phyloP scores from a whole-genome alignment of 2,888 invertebrate genomes.

The Muscina levida region DNA sequence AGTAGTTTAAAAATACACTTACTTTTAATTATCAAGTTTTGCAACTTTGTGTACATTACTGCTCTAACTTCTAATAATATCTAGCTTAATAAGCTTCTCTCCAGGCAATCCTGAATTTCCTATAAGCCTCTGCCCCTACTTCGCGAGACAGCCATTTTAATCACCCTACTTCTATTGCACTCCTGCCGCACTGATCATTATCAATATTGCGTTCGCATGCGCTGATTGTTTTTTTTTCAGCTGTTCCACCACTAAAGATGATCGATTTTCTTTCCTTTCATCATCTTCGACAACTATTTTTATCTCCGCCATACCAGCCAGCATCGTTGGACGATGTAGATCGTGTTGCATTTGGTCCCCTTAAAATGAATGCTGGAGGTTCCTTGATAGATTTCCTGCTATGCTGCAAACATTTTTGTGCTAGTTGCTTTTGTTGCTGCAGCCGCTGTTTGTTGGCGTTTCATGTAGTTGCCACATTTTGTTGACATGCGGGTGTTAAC shows the following conservation, averaged over 20 bases:
- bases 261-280: conserved; percentile 48
- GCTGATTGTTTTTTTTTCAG: background rate
- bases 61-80: too few species aligned
- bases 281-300: conserved; percentile 47
- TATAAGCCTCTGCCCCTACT: too few species aligned
- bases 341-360: conserved; percentile 20
- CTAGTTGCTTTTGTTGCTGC: background rate
- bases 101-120: too few species aligned
- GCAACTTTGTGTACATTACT: too few species aligned
- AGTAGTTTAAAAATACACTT: too few species aligned
- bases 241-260: conserved; percentile 50
- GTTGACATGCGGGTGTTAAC: conserved; percentile 62
- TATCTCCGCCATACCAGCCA: conserved; percentile 37
- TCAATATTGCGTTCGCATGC: conserved; percentile 24
- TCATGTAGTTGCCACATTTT: conserved; percentile 55
- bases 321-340: conserved; percentile 4
- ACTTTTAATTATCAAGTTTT: too few species aligned
- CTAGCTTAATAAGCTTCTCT: too few species aligned
- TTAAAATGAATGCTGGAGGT: background rate
- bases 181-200: conserved; percentile 49
- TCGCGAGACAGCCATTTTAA: too few species aligned
- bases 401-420: background rate
- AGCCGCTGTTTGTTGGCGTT: conserved; percentile 20
- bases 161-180: conserved; percentile 18
- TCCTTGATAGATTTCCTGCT: background rate